These are phyloP conservation scores for Cyanoliseus patagonus DNA, from an alignment of 2,113 vertebrate genomes.

Conservation along the genomic window DNA sequence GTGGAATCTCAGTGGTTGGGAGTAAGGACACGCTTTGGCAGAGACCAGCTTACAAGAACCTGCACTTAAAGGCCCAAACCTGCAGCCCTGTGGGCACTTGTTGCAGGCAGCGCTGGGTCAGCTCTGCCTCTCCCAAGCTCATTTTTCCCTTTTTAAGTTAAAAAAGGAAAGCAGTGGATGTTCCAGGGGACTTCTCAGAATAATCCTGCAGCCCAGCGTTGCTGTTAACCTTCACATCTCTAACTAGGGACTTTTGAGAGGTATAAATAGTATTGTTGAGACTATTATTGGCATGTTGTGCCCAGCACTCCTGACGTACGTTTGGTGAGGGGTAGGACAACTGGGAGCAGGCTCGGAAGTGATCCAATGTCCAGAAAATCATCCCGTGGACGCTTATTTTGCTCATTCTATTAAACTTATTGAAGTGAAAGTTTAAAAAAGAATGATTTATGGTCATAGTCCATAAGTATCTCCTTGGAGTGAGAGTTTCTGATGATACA, in stretches of 20 bases:
- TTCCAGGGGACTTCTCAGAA: background rate
- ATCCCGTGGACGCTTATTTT: background rate
- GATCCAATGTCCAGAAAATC: background rate
- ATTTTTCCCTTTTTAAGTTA: background rate
- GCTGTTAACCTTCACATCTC: background rate
- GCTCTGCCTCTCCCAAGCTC: background rate
- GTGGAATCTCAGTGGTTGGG: background rate
- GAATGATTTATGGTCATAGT: background rate
- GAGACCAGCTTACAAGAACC: background rate
- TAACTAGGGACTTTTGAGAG: slow-evolving; percentile 5
- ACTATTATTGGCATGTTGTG: background rate
- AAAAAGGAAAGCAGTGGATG: background rate
- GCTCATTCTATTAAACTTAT: background rate
- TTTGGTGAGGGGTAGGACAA: background rate
- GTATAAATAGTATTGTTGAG: slow-evolving; percentile 51
- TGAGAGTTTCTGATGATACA: background rate
- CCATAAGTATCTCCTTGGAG: background rate
- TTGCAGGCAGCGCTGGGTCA: background rate
- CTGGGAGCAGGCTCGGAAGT: background rate
- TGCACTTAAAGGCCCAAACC: background rate
- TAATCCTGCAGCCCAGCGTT: slow-evolving; percentile 2
- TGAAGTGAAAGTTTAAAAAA: background rate
- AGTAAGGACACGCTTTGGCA: background rate
- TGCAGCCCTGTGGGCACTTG: background rate
- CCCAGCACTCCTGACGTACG: background rate